A percentile compares a stretch with the other conserved stretches of the same genome.
Conservation (phyloP, 2,113 vertebrate species). For the Sapajus apella region DNA sequence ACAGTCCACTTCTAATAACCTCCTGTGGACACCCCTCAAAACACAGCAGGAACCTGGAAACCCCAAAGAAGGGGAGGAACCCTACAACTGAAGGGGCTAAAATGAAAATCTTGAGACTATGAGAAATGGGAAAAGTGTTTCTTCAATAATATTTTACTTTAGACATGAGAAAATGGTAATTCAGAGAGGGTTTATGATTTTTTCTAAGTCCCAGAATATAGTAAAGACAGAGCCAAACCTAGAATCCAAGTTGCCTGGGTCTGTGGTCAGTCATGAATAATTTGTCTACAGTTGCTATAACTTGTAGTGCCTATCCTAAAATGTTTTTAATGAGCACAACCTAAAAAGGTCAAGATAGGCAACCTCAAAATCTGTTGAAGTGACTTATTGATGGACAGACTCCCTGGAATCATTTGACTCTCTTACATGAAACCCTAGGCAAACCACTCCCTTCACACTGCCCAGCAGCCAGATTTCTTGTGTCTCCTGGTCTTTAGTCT, state of each 20-base stretch:
- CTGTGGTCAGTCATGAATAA: not conserved
- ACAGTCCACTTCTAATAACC: not conserved
- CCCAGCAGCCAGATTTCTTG: not conserved
- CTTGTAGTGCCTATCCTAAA: not conserved
- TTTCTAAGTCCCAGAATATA: not conserved
- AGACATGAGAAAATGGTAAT: not conserved
- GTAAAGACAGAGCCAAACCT: not conserved
- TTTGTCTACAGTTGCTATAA: not conserved
- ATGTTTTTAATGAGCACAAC: not conserved
- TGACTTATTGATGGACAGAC: not conserved
- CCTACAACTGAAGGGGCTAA: not conserved
- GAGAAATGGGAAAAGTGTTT: not conserved
- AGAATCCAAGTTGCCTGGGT: not conserved
- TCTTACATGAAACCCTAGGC: not conserved
- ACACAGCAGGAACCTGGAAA: not conserved
- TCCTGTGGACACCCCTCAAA: not conserved
- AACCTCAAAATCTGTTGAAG: not conserved
- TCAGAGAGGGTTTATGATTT: not conserved
- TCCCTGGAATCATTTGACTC: not conserved
- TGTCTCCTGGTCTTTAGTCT: not conserved
- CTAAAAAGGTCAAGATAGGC: not conserved
- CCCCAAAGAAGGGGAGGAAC: not conserved
- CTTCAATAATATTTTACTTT: not conserved
- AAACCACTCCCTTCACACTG: not conserved
- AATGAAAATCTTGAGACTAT: not conserved